phyloP scores from a whole-genome alignment of 2,888 invertebrate genomes.

The Therioaphis trifolii region DNA sequence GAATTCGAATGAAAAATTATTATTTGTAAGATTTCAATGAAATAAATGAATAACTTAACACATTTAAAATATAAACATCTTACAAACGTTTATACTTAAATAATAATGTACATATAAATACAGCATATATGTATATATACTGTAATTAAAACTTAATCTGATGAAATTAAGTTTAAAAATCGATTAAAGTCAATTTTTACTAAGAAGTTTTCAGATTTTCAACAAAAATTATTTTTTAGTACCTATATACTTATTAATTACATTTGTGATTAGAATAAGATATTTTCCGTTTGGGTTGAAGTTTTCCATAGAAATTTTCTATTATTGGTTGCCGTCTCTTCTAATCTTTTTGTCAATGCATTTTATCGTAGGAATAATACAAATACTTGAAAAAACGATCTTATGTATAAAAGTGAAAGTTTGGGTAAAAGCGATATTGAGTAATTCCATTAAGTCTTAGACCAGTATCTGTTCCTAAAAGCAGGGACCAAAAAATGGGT shows the following conservation, averaged over 20 bases:
- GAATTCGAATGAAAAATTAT: constrained; percentile 21
- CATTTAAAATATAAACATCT: constrained; percentile 15
- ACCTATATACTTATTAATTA: neutral
- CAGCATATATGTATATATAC: neutral
- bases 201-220: constrained; percentile 26
- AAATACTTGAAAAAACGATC: constrained; percentile 20
- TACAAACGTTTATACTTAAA: neutral
- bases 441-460: constrained; percentile 12
- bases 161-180: constrained; percentile 4
- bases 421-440: neutral
- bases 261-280: neutral
- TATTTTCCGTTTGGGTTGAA: neutral
- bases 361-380: constrained; percentile 14
- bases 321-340: constrained; percentile 4
- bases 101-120: neutral
- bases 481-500: constrained; percentile 42
- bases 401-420: constrained; percentile 23
- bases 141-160: neutral
- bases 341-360: neutral
- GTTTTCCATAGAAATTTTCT: constrained; percentile 3
- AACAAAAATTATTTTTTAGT: constrained; percentile 14
- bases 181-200: constrained; percentile 50
- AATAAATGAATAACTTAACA: neutral
- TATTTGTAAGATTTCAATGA: neutral
- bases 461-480: constrained; percentile 40